These are phyloP conservation scores for Drosophila sp. DNA, from an alignment of 1,140 invertebrate species.

Conservation along the genomic window DNA sequence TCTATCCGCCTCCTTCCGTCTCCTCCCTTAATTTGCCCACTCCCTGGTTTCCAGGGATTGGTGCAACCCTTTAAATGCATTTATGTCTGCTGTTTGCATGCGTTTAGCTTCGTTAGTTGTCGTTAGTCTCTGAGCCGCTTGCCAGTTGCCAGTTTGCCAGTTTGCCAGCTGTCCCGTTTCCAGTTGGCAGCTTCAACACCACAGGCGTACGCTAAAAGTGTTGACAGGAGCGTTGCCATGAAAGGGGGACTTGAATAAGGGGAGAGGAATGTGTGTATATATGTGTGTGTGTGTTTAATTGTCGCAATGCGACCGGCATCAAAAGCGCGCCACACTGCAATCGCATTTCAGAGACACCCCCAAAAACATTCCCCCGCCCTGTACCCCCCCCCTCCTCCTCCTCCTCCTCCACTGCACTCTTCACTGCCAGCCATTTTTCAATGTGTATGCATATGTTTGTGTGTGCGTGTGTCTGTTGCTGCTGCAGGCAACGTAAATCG, in stretches of 20 bases:
- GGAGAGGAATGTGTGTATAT: conserved; percentile 22
- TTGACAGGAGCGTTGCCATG: conserved; percentile 14
- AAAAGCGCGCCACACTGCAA: conserved; percentile 35
- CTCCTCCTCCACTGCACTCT: not conserved
- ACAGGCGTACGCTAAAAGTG: conserved; percentile 32
- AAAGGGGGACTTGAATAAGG: not conserved
- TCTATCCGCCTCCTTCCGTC: no score
- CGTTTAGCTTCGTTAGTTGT: conserved; percentile 73
- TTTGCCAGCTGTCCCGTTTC: conserved; percentile 38
- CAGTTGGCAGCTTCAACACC: conserved; percentile 19
- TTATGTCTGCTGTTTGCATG: conserved; percentile 67
- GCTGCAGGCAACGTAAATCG: conserved; percentile 62
- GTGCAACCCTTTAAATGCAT: conserved; percentile 43
- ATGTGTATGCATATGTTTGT: conserved; percentile 21
- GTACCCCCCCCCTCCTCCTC: not conserved
- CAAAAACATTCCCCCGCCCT: not conserved
- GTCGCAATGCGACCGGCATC: conserved; percentile 60
- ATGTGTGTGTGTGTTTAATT: conserved; percentile 61
- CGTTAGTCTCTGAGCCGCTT: conserved; percentile 63
- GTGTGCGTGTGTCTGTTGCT: conserved; percentile 17
- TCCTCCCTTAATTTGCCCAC: not conserved
- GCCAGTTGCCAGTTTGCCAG: conserved; percentile 31
- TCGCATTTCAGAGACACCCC: conserved; percentile 44
- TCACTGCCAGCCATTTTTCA: conserved; percentile 64
- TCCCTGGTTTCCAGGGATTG: not conserved